Conservation (phyloP, 2,797 vertebrate species). For the Carapus acus region DNA sequence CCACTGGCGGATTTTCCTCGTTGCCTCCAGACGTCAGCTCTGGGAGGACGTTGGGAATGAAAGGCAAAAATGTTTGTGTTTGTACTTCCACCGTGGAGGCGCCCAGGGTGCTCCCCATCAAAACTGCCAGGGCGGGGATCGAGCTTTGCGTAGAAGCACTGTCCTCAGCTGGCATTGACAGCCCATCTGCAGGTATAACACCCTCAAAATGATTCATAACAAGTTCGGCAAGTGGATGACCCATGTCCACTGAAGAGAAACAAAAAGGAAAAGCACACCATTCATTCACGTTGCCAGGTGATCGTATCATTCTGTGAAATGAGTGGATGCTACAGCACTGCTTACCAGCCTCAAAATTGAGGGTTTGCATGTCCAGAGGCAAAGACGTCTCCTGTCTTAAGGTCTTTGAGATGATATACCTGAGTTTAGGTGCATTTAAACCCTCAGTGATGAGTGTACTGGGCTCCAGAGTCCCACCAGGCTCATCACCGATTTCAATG, state of each 20-base stretch:
- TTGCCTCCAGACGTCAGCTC: constrained; percentile 20
- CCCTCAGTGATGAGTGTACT: constrained; percentile 29
- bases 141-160: constrained; percentile 20
- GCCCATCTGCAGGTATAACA: neutral
- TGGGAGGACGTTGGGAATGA: constrained; percentile 35
- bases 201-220: constrained; percentile 23
- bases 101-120: constrained; percentile 35
- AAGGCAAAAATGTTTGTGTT: constrained; percentile 51
- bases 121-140: constrained; percentile 42
- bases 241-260: constrained; percentile 50
- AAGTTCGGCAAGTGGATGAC: constrained; percentile 47
- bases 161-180: constrained; percentile 9
- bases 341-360: constrained; percentile 76
- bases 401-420: constrained; percentile 78
- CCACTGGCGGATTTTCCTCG: constrained; percentile 25
- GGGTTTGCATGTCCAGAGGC: constrained; percentile 75
- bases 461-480: constrained; percentile 35
- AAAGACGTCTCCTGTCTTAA: constrained; percentile 78
- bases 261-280: neutral
- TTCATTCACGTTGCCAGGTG: neutral
- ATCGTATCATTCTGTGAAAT: neutral
- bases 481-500: constrained; percentile 73
- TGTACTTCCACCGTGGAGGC: constrained; percentile 34
- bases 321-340: neutral
- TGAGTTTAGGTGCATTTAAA: constrained; percentile 71